A percentile compares a stretch with the other conserved stretches of the same genome.
phyloP scores from a whole-genome alignment of 2,888 invertebrate species.

The Alitta virens region DNA sequence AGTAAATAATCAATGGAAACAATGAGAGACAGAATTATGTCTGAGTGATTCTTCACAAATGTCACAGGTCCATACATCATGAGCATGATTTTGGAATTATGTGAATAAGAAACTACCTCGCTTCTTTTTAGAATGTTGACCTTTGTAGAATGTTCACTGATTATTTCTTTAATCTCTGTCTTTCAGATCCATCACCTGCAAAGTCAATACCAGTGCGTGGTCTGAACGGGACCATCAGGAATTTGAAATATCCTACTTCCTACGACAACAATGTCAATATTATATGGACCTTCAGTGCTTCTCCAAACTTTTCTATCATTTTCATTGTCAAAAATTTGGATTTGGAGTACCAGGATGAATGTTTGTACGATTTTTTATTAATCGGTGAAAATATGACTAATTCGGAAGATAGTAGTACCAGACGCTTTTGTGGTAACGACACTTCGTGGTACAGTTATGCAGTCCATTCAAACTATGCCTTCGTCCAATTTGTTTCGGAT shows the following conservation, averaged over 20 bases:
- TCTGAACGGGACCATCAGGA: background rate
- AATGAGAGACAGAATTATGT: too few species aligned
- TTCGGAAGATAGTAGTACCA: too few species aligned
- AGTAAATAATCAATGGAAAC: too few species aligned
- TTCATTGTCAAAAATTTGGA: background rate
- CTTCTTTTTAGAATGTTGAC: too few species aligned
- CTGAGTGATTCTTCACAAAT: too few species aligned
- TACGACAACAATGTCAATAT: slow-evolving; percentile 2
- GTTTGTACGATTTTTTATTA: slow-evolving; percentile 15
- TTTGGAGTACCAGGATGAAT: slow-evolving; percentile 7
- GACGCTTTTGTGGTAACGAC: background rate
- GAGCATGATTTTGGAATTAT: too few species aligned
- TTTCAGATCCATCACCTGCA: background rate
- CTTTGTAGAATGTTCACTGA: too few species aligned
- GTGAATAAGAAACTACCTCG: too few species aligned
- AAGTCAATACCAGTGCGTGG: background rate
- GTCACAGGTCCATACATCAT: too few species aligned
- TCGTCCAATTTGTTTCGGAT: slow-evolving; percentile 11
- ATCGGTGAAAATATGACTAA: background rate
- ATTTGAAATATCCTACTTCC: background rate
- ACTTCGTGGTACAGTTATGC: background rate
- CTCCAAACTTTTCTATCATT: background rate
- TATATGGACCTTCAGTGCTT: background rate
- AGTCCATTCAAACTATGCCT: background rate
- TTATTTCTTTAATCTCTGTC: too few species aligned